Percentiles rank a stretch among this genome's conserved stretches.
These are phyloP conservation scores for Silvanus unidentatus DNA, from an alignment of 2,888 invertebrate genomes.

Conservation along the genomic window DNA sequence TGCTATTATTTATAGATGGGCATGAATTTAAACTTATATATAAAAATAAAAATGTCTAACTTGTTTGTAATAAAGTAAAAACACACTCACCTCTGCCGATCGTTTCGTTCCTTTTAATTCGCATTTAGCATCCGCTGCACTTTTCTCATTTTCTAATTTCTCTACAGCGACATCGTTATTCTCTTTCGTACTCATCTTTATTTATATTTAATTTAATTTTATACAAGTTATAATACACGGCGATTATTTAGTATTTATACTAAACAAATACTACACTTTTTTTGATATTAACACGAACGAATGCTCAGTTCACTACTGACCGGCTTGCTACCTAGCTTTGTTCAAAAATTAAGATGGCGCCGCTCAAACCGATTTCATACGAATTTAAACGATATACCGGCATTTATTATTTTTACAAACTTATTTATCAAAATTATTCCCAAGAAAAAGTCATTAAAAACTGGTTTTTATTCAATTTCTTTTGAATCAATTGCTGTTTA, in stretches of 20 bases:
- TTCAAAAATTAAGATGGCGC: conserved; percentile 84
- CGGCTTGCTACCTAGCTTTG: conserved; percentile 61
- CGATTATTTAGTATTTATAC: neutral
- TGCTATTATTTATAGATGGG: too few relatives aligned
- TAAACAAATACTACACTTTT: conserved; percentile 6
- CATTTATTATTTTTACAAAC: conserved; percentile 26
- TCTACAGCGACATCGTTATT: conserved; percentile 83
- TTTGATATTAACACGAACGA: conserved; percentile 49
- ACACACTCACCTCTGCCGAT: conserved; percentile 72
- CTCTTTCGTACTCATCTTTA: conserved; percentile 74
- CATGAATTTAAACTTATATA: too few relatives aligned
- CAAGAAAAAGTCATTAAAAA: neutral
- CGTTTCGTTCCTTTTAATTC: conserved; percentile 83
- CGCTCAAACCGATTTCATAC: conserved; percentile 52
- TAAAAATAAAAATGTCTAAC: too few relatives aligned
- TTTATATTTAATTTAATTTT: conserved; percentile 34
- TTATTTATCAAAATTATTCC: conserved; percentile 20
- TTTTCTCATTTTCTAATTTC: conserved; percentile 74
- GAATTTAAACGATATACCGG: conserved; percentile 45
- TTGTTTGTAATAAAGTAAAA: too few relatives aligned
- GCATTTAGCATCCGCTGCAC: conserved; percentile 66
- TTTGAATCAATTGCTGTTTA: neutral
- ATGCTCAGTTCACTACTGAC: conserved; percentile 64
- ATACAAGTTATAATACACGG: neutral
- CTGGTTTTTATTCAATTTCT: neutral